Percentiles rank a stretch among this genome's conserved stretches.
These are phyloP conservation scores for Elysia crispata DNA, from an alignment of 2,888 invertebrate genomes.

Conservation along the genomic window DNA sequence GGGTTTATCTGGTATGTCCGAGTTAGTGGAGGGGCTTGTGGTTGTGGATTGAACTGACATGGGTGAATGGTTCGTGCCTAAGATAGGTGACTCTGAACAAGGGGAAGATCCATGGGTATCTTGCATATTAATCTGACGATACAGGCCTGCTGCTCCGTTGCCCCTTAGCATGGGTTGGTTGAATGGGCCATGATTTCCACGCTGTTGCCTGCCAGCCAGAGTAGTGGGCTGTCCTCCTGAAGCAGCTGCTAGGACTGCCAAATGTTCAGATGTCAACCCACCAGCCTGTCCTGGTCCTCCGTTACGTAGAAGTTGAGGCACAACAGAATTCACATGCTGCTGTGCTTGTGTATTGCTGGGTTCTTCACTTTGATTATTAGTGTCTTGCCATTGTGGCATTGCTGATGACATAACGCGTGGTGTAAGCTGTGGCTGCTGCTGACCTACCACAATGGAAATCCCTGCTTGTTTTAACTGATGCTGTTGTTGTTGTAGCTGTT, in stretches of 20 bases:
- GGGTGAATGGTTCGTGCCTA: constrained; percentile 75
- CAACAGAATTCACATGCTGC: background rate
- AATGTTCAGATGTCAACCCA: constrained; percentile 79
- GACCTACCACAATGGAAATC: constrained; percentile 46
- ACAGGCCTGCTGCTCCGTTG: constrained; percentile 49
- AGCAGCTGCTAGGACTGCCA: constrained; percentile 72
- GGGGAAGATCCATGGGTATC: constrained; percentile 75
- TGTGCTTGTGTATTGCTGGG: background rate
- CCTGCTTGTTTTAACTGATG: constrained; percentile 38
- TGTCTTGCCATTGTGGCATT: constrained; percentile 25
- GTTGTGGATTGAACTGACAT: constrained; percentile 75
- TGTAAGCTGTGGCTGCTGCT: constrained; percentile 24
- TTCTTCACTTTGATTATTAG: background rate
- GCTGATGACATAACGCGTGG: constrained; percentile 22
- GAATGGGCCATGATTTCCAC: constrained; percentile 47
- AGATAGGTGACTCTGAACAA: no score
- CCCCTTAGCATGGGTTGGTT: constrained; percentile 54
- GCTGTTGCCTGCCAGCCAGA: constrained; percentile 49
- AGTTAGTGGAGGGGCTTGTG: constrained; percentile 76
- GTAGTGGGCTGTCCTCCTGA: constrained; percentile 63
- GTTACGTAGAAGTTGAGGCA: constrained; percentile 40
- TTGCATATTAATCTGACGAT: background rate
- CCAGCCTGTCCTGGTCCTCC: constrained; percentile 39
- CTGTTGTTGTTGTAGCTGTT: constrained; percentile 22
- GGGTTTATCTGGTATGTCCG: constrained; percentile 75